Conservation (phyloP, 2,888 invertebrate species). For the Lasioglossum calceatum region DNA sequence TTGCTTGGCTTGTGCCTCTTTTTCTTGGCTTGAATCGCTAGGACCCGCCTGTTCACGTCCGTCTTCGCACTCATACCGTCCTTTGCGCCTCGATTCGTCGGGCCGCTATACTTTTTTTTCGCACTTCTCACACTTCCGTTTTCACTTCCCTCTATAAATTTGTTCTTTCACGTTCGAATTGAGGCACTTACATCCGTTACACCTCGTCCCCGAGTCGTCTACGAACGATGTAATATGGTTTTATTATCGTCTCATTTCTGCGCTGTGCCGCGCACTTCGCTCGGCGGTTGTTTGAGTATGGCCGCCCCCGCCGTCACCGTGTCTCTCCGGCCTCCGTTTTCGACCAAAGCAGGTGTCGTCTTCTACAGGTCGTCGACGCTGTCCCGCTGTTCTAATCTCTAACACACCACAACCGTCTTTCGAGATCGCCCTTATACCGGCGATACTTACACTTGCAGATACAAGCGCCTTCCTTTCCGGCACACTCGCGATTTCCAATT, state of each 20-base stretch:
- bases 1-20: constrained; percentile 95
- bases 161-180: constrained; percentile 23
- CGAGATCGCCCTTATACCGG: constrained; percentile 19
- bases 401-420: constrained; percentile 12
- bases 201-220: constrained; percentile 44
- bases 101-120: constrained; percentile 53
- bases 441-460: constrained; percentile 15
- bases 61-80: constrained; percentile 92
- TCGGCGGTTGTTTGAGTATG: constrained; percentile 83
- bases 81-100: constrained; percentile 65
- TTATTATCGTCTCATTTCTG: constrained; percentile 73
- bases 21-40: constrained; percentile 96
- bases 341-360: constrained; percentile 60
- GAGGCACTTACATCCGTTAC: constrained; percentile 47
- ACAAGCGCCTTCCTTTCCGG: constrained; percentile 36
- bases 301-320: constrained; percentile 71
- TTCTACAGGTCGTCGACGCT: constrained; percentile 52
- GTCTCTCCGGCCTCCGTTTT: constrained; percentile 33
- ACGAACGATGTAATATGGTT: constrained; percentile 51
- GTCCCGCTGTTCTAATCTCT: constrained; percentile 23
- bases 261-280: constrained; percentile 70
- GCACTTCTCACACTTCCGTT: constrained; percentile 40
- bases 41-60: constrained; percentile 95
- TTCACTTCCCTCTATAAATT: constrained; percentile 36
- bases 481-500: constrained; percentile 38